These are phyloP conservation scores for Anastrepha obliqua DNA, from an alignment of 1,140 invertebrate genomes.

Conservation along the genomic window DNA sequence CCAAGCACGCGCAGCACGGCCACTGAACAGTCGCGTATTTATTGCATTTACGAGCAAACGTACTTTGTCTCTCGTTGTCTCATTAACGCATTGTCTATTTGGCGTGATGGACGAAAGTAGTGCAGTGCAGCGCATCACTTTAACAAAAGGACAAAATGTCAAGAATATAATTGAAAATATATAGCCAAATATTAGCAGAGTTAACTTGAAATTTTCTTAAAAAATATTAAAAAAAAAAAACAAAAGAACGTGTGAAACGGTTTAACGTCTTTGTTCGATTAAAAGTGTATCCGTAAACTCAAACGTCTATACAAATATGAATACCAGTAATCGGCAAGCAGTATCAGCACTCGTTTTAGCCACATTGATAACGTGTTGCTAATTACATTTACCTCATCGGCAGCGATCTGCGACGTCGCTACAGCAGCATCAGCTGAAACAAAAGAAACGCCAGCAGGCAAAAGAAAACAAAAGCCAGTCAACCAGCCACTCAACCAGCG, in stretches of 20 bases:
- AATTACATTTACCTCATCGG: slow-evolving; percentile 41
- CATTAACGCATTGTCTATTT: slow-evolving; percentile 30
- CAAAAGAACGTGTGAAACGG: not conserved
- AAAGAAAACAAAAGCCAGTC: not conserved
- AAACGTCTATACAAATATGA: not conserved
- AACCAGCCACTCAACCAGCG: not conserved
- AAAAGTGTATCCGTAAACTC: not conserved
- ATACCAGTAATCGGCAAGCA: not conserved
- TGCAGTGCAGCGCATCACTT: not conserved
- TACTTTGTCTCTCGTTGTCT: slow-evolving; percentile 9
- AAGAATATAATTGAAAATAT: not conserved
- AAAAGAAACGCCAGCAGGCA: slow-evolving; percentile 12
- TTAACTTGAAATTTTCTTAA: not conserved
- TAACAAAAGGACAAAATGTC: slow-evolving; percentile 8
- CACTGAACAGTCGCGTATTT: not conserved
- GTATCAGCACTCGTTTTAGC: not conserved
- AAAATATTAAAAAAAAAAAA: not conserved
- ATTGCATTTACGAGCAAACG: not conserved
- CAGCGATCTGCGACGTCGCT: not conserved
- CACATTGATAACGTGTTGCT: slow-evolving; percentile 29
- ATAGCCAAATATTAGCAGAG: not conserved
- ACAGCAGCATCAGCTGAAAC: slow-evolving; percentile 14
- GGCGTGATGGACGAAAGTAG: not conserved
- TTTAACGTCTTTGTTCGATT: not conserved
- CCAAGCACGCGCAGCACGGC: slow-evolving; percentile 41